Conservation (phyloP, 2,888 invertebrate genomes). For the Nymphalis polychloros region DNA sequence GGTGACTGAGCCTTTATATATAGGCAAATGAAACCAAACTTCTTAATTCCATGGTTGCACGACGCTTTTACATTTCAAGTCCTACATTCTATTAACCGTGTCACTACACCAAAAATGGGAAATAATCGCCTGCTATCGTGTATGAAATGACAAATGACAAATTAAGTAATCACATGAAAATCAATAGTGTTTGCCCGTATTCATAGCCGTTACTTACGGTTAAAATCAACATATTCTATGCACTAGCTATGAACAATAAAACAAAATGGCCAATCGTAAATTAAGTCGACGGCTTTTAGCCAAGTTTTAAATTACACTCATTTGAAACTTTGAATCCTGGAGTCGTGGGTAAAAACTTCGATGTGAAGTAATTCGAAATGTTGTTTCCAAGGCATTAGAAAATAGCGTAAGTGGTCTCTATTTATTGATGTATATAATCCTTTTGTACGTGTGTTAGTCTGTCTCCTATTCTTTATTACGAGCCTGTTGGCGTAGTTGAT, state of each 20-base stretch:
- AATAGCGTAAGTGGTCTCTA: background rate
- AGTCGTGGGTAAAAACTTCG: background rate
- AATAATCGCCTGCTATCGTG: no score
- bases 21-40: no score
- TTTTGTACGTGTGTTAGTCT: no score
- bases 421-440: no score
- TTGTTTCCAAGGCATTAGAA: background rate
- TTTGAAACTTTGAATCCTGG: slow-evolving; percentile 33
- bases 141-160: background rate
- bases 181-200: background rate
- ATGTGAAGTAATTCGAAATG: background rate
- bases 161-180: background rate
- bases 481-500: no score
- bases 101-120: no score
- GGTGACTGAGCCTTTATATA: no score
- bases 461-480: no score
- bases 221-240: background rate
- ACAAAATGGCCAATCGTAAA: slow-evolving; percentile 37
- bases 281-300: slow-evolving; percentile 35
- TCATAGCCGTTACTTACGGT: background rate
- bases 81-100: no score
- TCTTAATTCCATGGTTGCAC: no score
- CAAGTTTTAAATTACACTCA: slow-evolving; percentile 36
- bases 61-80: no score
- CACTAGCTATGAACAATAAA: slow-evolving; percentile 15